Percentiles rank a stretch among this genome's conserved stretches.
phyloP scores from a whole-genome alignment of 2,797 vertebrate genomes.

The Hapalemur alaotrensis region DNA sequence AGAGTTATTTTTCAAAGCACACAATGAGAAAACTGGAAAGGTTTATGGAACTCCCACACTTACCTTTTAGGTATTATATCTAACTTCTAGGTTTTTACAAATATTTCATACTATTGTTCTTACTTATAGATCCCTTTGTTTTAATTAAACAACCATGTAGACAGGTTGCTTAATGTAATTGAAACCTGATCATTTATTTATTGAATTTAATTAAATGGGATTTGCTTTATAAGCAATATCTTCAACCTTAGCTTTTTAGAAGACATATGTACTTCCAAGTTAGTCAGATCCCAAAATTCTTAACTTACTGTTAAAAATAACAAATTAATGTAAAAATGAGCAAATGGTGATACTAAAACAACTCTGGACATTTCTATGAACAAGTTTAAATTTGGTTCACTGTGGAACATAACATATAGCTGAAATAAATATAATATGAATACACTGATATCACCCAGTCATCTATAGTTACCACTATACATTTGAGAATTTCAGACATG shows the following conservation, averaged over 20 bases:
- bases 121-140: not conserved
- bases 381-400: not conserved
- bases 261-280: not conserved
- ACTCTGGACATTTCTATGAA: not conserved
- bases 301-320: not conserved
- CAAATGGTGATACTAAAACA: not conserved
- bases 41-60: not conserved
- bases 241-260: not conserved
- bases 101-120: not conserved
- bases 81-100: not conserved
- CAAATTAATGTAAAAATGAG: not conserved
- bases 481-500: not conserved
- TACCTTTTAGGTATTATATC: not conserved
- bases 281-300: not conserved
- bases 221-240: not conserved
- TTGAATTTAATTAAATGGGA: not conserved
- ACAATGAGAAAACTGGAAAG: conserved; percentile 55
- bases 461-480: not conserved
- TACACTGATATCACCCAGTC: not conserved
- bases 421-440: not conserved
- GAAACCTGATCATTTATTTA: not conserved
- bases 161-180: not conserved
- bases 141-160: not conserved
- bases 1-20: conserved; percentile 74
- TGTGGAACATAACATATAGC: not conserved